These are phyloP conservation scores for Nesidiocoris tenuis DNA, from an alignment of 2,888 invertebrate genomes.

Conservation along the genomic window DNA sequence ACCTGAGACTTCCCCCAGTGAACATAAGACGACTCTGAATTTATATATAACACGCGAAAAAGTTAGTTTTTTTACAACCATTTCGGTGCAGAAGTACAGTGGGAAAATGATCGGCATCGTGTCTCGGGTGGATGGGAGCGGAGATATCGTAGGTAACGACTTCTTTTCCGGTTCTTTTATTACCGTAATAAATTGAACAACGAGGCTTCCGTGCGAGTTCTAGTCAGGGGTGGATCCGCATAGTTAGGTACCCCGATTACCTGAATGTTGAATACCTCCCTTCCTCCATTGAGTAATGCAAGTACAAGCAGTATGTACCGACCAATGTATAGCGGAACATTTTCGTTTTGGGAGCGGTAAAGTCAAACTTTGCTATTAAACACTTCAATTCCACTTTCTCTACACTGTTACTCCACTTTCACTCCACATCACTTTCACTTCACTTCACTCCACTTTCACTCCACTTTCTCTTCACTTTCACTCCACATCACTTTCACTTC, in stretches of 20 bases:
- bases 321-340: too few relatives aligned
- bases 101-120: neutral
- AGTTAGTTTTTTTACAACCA: neutral
- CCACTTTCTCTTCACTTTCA: too few relatives aligned
- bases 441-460: too few relatives aligned
- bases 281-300: too few relatives aligned
- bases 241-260: neutral
- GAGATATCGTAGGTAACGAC: neutral
- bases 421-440: too few relatives aligned
- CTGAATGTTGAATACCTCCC: too few relatives aligned
- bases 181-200: slow-evolving; percentile 31
- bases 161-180: slow-evolving; percentile 14
- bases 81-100: neutral
- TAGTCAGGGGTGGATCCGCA: neutral
- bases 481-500: too few relatives aligned
- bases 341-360: too few relatives aligned
- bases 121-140: neutral
- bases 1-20: slow-evolving; percentile 19
- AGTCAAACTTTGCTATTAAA: too few relatives aligned
- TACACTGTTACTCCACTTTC: too few relatives aligned
- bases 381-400: too few relatives aligned
- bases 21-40: slow-evolving; percentile 9
- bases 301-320: too few relatives aligned
- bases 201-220: neutral
- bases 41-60: slow-evolving; percentile 34